A percentile compares a stretch with the other conserved stretches of the same genome.
Conservation (phyloP, 2,113 vertebrate genomes). For the Brienomyrus brachyistius region DNA sequence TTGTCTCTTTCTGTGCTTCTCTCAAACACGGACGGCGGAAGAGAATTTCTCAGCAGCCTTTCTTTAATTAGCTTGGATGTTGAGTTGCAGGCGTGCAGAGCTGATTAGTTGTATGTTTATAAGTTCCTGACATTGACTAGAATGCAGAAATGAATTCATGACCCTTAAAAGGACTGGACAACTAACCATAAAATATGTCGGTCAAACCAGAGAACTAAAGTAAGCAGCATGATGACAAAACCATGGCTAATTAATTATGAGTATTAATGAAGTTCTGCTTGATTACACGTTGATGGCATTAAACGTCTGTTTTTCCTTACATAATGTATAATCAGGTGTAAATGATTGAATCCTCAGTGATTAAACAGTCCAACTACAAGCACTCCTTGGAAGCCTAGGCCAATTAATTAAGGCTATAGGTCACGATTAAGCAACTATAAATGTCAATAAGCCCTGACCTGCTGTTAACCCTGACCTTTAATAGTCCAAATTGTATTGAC, state of each 20-base stretch:
- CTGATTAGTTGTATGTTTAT: conserved; percentile 71
- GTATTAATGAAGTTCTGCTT: conserved; percentile 71
- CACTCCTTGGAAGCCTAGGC: conserved; percentile 27
- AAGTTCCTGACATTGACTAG: conserved; percentile 69
- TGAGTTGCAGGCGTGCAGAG: conserved; percentile 48
- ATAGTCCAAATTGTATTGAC: conserved; percentile 20
- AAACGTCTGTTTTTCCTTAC: conserved; percentile 57
- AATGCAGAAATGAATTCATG: conserved; percentile 70
- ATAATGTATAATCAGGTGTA: conserved; percentile 61
- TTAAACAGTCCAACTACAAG: conserved; percentile 49
- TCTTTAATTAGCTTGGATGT: conserved; percentile 44
- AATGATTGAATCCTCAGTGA: conserved; percentile 64
- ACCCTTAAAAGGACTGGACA: conserved; percentile 67
- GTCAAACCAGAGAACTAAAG: conserved; percentile 68
- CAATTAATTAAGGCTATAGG: conserved; percentile 37
- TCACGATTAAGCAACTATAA: conserved; percentile 33
- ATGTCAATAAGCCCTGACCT: conserved; percentile 27
- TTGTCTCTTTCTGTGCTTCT: neutral
- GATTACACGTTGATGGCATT: conserved; percentile 63
- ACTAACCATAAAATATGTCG: conserved; percentile 65
- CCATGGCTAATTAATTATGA: conserved; percentile 70
- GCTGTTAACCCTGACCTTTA: conserved; percentile 35
- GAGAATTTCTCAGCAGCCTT: conserved; percentile 42
- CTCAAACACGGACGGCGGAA: conserved; percentile 10
- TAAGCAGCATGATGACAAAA: conserved; percentile 62